A percentile compares a stretch with the other conserved stretches of the same genome.
These are phyloP conservation scores for Pholis gunnellus DNA, from an alignment of 2,113 vertebrate species.

Conservation along the genomic window DNA sequence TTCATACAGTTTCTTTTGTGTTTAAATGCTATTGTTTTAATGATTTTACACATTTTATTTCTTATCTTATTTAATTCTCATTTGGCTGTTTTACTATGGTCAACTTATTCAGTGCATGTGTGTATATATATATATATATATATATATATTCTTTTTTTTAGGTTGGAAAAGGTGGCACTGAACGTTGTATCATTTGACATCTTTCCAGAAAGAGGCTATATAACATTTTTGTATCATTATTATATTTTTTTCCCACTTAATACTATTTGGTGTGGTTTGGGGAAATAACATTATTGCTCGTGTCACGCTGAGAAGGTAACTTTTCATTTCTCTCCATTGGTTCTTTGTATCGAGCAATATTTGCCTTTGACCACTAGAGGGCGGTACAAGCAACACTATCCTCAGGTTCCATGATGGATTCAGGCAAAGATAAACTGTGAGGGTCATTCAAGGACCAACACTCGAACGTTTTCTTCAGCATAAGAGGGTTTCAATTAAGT, in stretches of 20 bases:
- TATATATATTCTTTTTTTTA: not conserved
- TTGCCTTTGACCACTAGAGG: conserved; percentile 24
- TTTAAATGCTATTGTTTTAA: too few relatives aligned
- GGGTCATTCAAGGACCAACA: not conserved
- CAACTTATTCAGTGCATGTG: too few relatives aligned
- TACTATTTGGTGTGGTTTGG: not conserved
- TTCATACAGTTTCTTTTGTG: too few relatives aligned
- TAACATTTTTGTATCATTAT: not conserved
- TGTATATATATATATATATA: not conserved
- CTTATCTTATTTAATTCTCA: too few relatives aligned
- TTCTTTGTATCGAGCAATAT: not conserved
- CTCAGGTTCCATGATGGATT: not conserved
- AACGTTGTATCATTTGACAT: not conserved
- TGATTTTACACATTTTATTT: too few relatives aligned
- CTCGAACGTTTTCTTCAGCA: not conserved
- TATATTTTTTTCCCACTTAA: too few relatives aligned
- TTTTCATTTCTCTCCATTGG: not conserved
- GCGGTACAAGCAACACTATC: not conserved
- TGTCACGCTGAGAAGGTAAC: not conserved
- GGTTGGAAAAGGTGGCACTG: not conserved
- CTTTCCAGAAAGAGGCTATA: not conserved
- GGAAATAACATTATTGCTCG: not conserved
- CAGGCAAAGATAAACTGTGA: not conserved
- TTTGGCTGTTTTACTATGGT: too few relatives aligned
- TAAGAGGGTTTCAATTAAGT: not conserved